phyloP scores from a whole-genome alignment of 2,888 invertebrate genomes.

The Junonia oenone region DNA sequence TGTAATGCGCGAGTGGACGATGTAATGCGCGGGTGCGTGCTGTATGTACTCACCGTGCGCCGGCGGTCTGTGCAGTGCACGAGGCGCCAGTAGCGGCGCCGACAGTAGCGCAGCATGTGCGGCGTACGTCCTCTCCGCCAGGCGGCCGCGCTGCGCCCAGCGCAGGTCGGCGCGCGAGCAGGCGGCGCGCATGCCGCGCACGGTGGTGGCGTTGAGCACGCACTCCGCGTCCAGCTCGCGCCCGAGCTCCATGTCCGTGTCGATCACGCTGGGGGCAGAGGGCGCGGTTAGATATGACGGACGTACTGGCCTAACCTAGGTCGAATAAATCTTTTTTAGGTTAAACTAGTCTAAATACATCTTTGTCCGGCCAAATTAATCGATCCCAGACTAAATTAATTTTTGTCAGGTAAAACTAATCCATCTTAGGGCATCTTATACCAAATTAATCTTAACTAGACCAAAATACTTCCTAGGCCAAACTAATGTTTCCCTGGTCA shows the following conservation, averaged over 20 bases:
- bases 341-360: no score
- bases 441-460: no score
- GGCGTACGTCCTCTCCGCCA: constrained; percentile 46
- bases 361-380: no score
- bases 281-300: no score
- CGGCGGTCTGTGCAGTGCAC: constrained; percentile 29
- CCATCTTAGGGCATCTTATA: no score
- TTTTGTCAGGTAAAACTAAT: no score
- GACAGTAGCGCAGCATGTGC: constrained; percentile 49
- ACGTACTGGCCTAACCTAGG: no score
- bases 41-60: constrained; percentile 31
- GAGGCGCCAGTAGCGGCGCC: constrained; percentile 28
- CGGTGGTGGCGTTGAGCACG: constrained; percentile 51
- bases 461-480: no score
- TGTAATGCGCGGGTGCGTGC: not conserved
- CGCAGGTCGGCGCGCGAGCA: constrained; percentile 56
- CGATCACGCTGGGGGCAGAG: constrained; percentile 77
- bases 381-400: no score
- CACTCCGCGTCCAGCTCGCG: constrained; percentile 67
- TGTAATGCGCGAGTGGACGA: constrained; percentile 48
- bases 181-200: constrained; percentile 57
- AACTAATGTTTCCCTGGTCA: no score
- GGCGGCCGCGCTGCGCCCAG: constrained; percentile 46
- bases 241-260: constrained; percentile 84
- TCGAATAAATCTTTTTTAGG: no score